Base-by-base conservation (phyloP, 2,888 invertebrate genomes). In the Ommatoiulus sabulosus region DNA sequence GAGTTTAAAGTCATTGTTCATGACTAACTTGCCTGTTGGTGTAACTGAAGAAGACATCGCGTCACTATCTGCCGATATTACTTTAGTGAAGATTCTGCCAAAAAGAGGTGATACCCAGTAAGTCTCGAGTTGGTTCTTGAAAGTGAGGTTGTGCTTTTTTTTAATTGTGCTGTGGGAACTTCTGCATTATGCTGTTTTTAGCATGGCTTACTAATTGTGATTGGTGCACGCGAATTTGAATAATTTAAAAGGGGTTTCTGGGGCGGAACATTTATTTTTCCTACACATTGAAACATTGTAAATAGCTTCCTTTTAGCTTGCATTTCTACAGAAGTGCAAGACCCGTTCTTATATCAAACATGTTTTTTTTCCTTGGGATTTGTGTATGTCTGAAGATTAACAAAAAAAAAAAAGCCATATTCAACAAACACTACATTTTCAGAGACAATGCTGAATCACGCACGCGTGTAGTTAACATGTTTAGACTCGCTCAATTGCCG, bases 11-110 rank as follows among this genome's bases (percentile, higher is more conserved):
- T 87, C 89, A 44, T 48, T 89, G 85, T 87, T 89, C 84, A 24
- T 87, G 20, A 84, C 44, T 35, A 72, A 84, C 46, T 84, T 89
- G 52, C 85, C 89, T n/a, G 44, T 15, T 6, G 87, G 84, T 46
- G 52, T 84, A 43, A 87, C 89, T 6, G 89, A 87, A 57, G 89
- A 89, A 48, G 89, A 89, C 2, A 10, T 89, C 35, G 87, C 52
- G 44, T 17, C 35, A 35, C 52, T 89, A 84, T 87, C 89, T 10
- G 5, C 46, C 10, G 89, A 89, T 46, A 87, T 87, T 57, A 86
- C 44, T 5, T n/a, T 63, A 43, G 88, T 86, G 57, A 88, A 88
- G 86, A 85, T 88, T 12, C 43, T 87, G 85, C 87, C 52, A 24
- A 20, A 44, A 46, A 43, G 35, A 86, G 44, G 57, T 12, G 44